Conservation (phyloP, 2,797 vertebrate genomes). For the Phoebastria nigripes region DNA sequence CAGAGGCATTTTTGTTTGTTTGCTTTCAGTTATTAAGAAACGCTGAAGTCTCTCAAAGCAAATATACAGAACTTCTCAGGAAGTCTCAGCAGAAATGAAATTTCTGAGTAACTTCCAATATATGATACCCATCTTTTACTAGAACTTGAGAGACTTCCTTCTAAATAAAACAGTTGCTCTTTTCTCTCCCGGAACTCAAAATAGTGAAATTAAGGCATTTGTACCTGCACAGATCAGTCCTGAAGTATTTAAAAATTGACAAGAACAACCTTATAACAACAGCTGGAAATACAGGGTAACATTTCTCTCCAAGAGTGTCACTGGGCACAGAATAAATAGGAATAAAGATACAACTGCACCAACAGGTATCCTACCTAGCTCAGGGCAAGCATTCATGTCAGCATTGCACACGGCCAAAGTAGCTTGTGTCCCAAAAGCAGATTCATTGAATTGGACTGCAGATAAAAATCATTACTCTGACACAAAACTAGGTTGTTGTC, state of each 20-base stretch:
- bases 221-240: background rate
- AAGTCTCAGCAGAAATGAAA: background rate
- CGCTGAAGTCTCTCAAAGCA: background rate
- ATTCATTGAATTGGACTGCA: background rate
- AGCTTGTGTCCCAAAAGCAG: background rate
- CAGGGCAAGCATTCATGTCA: background rate
- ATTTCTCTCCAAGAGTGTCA: background rate
- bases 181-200: background rate
- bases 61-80: background rate
- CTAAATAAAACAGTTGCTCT: background rate
- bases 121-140: background rate
- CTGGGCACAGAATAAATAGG: background rate
- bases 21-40: conserved; percentile 39
- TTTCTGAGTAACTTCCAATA: background rate
- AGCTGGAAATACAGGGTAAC: background rate
- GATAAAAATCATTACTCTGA: background rate
- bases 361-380: background rate
- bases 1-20: background rate
- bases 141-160: background rate
- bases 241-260: background rate
- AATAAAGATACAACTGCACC: background rate
- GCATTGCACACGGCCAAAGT: background rate
- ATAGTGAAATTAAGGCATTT: background rate
- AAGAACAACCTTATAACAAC: background rate
- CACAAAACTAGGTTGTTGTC: background rate